Evolutionary conservation across 2,888 invertebrate genomes (phyloP), one percentile per base, ranked within the genome.

Genomic region (Tenthredo livida): DNA sequence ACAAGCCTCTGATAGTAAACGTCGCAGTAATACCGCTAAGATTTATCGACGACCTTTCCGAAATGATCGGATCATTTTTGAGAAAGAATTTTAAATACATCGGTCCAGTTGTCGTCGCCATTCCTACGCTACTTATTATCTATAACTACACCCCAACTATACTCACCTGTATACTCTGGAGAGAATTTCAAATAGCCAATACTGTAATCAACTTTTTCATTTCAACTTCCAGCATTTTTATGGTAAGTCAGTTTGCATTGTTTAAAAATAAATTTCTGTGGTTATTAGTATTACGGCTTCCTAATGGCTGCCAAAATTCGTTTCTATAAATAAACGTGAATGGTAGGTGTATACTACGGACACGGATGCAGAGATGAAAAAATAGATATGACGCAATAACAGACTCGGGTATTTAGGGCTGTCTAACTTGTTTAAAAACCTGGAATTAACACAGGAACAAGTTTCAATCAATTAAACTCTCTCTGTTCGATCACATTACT

Each of bases 121-220:
- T 94, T 67, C 92, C 94, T n/a, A 92, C 95, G 33, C 88, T 95
- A 37, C 95, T 96, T 88, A 93, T 96, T 90, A 89, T 97, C 84
- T 97, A 97, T 93, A 95, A 95, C 90, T 96, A 97, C 84, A 96
- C 97, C 29, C 97, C 97, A 6, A 94, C 94, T 86, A 94, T 96
- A 86, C 93, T 96, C 61, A 94, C 95, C 40, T 94, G 95, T 85
- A 90, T 96, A 25, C 93, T 96, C 88, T 96, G 95, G 95, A 94
- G 95, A 86, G 89, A 94, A 47, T 93, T 93, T 86, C 93, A 93
- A 84, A 93, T 95, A 85, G 91, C 95, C 77, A 93, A 94, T 86
- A 91, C 93, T 72, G 93, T 94, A n/a, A 94, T 95, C 9, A 94
- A 94, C 40, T 92, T 94, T 77, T 93, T 95, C 47, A 94, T 95